Evolutionary conservation across 2,797 vertebrate species (phyloP), one percentile per base, ranked within the genome.

Genomic region (Chelidonichthys spinosus): DNA sequence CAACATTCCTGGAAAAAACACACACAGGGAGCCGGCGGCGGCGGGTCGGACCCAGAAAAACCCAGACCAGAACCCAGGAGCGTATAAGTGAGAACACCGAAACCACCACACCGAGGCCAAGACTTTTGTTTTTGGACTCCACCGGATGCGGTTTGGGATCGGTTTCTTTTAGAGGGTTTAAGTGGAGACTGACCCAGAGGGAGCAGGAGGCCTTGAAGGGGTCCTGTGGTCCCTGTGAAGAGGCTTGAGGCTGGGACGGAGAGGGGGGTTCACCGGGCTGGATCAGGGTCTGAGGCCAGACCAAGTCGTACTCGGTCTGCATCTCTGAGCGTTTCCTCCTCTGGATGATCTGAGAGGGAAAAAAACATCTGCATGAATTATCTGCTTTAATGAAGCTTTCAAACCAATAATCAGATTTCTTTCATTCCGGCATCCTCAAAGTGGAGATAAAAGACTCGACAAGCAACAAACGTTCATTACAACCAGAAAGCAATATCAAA

Each of bases 291-390:
- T 88, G 94, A 0, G 94, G 85, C 96, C 96, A 96, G 87, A 94
- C 94, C 25, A 87, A 89, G 56, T 95, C 94, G 1, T 93, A 94
- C 76, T 96, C 96, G 0, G 88, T 82, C n/a, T 91, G 95, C 89
- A 96, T 96, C 0, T 87, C 77, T 69, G 95, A 96, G 74, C 82
- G 93, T 52, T 96, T 97, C 91, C 96, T 96, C 85, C 96, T 96
- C 85, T 95, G 95, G 80, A 98, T 96, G 74, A 98, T 97, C 97
- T 98, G 72, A 78, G n/a, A 17, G 7, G 13, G 44, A 59, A 11
- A 47, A 11, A 32, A 43, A 33, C 4, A 25, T 64, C 50, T 73
- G 49, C 54, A 76, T 78, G 67, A 69, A 82, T 78, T 59, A 81
- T 76, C 73, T 62, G 18, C 18, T 37, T 3, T 47, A 70, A 82